A percentile compares a stretch with the other conserved stretches of the same genome.
Conservation (phyloP, 2,797 vertebrate species). For the Bovichtus variegatus region DNA sequence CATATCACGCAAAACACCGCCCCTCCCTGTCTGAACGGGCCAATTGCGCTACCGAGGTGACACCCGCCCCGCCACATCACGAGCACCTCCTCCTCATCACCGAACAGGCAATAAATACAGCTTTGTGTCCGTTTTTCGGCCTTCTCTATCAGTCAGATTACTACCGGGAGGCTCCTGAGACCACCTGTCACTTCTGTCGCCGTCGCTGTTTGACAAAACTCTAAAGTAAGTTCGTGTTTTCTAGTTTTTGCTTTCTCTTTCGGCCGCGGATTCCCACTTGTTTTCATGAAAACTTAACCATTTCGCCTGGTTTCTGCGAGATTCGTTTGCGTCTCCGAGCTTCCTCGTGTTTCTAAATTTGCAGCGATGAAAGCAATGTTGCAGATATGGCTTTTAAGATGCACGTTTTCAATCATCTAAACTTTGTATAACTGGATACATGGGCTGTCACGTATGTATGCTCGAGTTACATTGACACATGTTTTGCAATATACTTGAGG, state of each 20-base stretch:
- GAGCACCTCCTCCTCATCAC: constrained; percentile 41
- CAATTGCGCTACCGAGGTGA: constrained; percentile 67
- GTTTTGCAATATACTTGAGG: fast-evolving
- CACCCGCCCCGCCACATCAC: constrained; percentile 77
- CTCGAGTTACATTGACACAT: fast-evolving
- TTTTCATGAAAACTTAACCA: background rate
- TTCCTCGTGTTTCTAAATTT: background rate
- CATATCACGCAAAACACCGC: constrained; percentile 36
- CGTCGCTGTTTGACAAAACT: constrained; percentile 35
- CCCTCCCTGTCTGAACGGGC: constrained; percentile 43
- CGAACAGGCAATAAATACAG: constrained; percentile 71
- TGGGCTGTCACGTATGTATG: background rate
- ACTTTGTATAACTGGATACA: background rate
- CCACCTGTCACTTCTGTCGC: constrained; percentile 8
- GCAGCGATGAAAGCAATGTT: background rate
- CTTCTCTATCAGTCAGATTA: constrained; percentile 49
- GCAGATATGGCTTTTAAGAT: background rate
- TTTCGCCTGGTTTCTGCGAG: background rate
- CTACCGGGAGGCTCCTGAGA: background rate
- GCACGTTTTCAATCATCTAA: background rate
- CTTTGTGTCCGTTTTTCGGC: background rate
- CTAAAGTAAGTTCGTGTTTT: constrained; percentile 70
- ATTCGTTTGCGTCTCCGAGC: background rate
- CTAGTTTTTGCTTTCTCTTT: background rate
- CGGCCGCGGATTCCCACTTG: background rate